phyloP scores from a whole-genome alignment of 1,140 invertebrate genomes.

The Probaryconus sp. region DNA sequence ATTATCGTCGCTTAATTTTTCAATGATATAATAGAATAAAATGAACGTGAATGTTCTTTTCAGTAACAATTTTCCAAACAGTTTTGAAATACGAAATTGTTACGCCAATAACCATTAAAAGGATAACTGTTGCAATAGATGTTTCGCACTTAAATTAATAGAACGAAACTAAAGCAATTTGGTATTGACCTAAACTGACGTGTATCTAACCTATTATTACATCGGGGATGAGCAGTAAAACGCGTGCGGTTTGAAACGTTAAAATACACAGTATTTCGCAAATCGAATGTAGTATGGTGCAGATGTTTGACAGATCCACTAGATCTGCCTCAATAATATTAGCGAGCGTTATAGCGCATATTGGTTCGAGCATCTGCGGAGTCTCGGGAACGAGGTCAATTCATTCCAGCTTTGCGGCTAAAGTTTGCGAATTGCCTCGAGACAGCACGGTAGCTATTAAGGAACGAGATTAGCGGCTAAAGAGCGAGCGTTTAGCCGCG shows the following conservation, averaged over 20 bases:
- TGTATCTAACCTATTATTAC: constrained; percentile 39
- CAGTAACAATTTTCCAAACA: too few species aligned
- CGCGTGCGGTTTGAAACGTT: constrained; percentile 27
- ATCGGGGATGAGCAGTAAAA: constrained; percentile 3
- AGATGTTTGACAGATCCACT: constrained; percentile 49
- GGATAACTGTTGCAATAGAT: constrained; percentile 15
- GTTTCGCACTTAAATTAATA: constrained; percentile 26
- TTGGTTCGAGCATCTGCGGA: constrained; percentile 46
- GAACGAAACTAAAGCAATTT: constrained; percentile 29
- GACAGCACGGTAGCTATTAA: constrained; percentile 63
- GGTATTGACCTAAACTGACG: constrained; percentile 42
- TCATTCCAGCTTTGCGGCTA: constrained; percentile 61
- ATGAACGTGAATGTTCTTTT: too few species aligned
- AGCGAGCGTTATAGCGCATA: constrained; percentile 32
- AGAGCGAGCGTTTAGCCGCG: constrained; percentile 67
- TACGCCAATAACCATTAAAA: too few species aligned
- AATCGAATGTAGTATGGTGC: constrained; percentile 19
- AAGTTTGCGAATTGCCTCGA: constrained; percentile 63
- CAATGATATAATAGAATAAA: too few species aligned
- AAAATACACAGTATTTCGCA: constrained; percentile 29
- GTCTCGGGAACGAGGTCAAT: constrained; percentile 56
- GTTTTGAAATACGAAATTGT: too few species aligned
- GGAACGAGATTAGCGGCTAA: constrained; percentile 69
- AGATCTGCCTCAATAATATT: constrained; percentile 40
- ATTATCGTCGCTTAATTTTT: too few species aligned